Conservation (phyloP, 2,113 vertebrate genomes). For the Xerus inauris region DNA sequence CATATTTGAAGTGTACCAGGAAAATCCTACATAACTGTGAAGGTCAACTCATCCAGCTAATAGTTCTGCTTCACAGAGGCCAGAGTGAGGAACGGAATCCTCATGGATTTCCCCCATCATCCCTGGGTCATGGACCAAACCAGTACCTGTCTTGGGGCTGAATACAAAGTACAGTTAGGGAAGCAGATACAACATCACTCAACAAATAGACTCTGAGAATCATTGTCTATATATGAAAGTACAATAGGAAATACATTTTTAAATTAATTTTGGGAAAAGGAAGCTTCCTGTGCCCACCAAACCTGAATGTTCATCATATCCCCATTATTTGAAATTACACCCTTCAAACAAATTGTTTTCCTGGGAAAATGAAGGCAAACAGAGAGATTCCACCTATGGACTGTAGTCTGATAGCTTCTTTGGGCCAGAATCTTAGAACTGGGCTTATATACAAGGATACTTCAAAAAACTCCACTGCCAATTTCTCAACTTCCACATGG, state of each 20-base stretch:
- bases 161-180: not conserved
- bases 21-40: not conserved
- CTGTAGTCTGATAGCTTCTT: not conserved
- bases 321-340: not conserved
- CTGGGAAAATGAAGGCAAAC: not conserved
- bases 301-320: not conserved
- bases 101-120: accelerated
- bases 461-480: not conserved
- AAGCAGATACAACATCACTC: not conserved
- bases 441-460: too few species aligned
- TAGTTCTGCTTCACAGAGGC: not conserved
- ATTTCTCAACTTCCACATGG: not conserved
- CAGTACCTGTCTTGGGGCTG: not conserved
- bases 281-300: not conserved
- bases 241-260: not conserved
- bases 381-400: not conserved
- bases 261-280: not conserved
- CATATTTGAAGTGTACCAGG: not conserved
- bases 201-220: not conserved
- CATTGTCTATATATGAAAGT: not conserved
- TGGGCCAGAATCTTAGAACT: not conserved
- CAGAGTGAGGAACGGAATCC: not conserved
- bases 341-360: not conserved
- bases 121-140: not conserved
- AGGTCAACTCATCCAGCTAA: not conserved